phyloP scores from a whole-genome alignment of 2,888 invertebrate genomes.

The Lydus trimaculatus region DNA sequence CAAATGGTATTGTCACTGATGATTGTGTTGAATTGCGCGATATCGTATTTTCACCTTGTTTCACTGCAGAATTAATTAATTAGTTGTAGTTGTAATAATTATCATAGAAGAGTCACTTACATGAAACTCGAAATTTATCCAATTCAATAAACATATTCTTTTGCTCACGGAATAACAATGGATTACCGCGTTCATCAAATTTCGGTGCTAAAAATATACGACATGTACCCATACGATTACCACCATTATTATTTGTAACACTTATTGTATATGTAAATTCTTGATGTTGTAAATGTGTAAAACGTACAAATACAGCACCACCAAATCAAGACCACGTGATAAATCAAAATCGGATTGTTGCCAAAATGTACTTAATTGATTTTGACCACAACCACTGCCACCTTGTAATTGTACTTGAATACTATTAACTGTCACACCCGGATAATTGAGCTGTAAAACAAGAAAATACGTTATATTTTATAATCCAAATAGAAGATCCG shows the following conservation, averaged over 20 bases:
- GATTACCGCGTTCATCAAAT: constrained; percentile 68
- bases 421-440: constrained; percentile 68
- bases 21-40: constrained; percentile 73
- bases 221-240: constrained; percentile 66
- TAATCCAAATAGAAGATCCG: neutral
- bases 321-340: constrained; percentile 81
- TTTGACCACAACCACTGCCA: constrained; percentile 60
- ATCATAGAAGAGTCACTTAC: no score
- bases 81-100: no score
- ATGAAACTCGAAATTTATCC: constrained; percentile 71
- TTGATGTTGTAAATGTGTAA: constrained; percentile 80
- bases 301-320: constrained; percentile 74
- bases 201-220: constrained; percentile 75
- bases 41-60: constrained; percentile 71
- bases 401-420: constrained; percentile 63
- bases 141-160: constrained; percentile 73
- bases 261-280: constrained; percentile 69
- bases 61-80: constrained; percentile 61
- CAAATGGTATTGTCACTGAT: constrained; percentile 82
- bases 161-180: constrained; percentile 70
- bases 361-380: constrained; percentile 77
- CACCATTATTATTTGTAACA: constrained; percentile 55
- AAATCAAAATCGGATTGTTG: constrained; percentile 80
- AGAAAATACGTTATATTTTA: neutral
- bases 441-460: constrained; percentile 66